Base-by-base conservation (phyloP, 2,888 invertebrate species). In the Cepaea hortensis region DNA sequence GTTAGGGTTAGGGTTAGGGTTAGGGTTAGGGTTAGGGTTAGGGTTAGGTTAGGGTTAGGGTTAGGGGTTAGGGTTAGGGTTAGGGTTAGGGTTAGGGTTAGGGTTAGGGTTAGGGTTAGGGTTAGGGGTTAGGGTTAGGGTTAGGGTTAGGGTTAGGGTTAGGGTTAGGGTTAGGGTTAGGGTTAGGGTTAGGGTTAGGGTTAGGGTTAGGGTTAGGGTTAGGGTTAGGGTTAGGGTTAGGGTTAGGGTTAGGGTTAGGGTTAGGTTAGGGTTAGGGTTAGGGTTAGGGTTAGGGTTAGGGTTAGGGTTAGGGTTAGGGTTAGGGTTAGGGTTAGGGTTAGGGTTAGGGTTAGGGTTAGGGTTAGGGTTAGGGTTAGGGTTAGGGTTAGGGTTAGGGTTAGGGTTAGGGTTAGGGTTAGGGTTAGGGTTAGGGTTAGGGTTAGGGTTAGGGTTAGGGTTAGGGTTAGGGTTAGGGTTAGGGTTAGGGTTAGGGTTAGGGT, bases 41-140 rank as follows among this genome's bases (percentile, higher is more conserved):
- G 80, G 80, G 80, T 80, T 80, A 80, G 80, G 80, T 80, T 80
- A 80, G 80, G 80, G 80, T 80, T 80, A 80, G 80, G 72, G 72
- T 23, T 72, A 72, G 75, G 72, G 72, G 72, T 72, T 72, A 72
- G 72, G 72, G 23, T 18, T 18, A 76, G 62, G 68, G 68, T 68
- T 68, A 68, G 68, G 68, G 68, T 18, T 68, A 20, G n/a, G 68
- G 68, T 18, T 18, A 68, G 18, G n/a, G 68, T 20, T 68, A 68
- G 68, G n/a, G 68, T 20, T 68, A 68, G 68, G n/a, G 84, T 13
- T 62, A 20, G 46, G 84, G 76, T 68, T 87, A 75, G 87, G 81
- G 85, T 85, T 75, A 81, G 87, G 87, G 87, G 84, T 82, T 84
- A 81, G 85, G 87, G 87, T 81, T 87, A 65, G 85, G 85, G 82